Evolutionary conservation across 1,140 invertebrate genomes (phyloP).

Genomic region (Chelonus insularis): DNA sequence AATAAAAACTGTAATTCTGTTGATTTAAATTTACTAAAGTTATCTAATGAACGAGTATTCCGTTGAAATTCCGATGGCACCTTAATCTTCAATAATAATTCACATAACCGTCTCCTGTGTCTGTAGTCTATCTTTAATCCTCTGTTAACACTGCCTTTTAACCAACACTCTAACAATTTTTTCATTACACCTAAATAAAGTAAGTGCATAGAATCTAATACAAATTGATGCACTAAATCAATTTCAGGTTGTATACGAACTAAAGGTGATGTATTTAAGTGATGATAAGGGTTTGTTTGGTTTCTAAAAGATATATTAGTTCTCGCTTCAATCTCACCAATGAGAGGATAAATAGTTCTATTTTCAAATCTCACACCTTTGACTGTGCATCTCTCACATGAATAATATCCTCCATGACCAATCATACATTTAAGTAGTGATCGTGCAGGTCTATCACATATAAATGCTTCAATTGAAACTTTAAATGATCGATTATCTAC

Average conservation of each 20-base stretch:
- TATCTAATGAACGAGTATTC: not conserved
- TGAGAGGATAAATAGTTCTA: slow-evolving; percentile 18
- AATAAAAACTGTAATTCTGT: slow-evolving; percentile 10
- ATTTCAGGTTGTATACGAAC: slow-evolving; percentile 22
- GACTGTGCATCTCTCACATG: slow-evolving; percentile 26
- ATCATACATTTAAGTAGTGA: slow-evolving; percentile 17
- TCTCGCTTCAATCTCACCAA: slow-evolving; percentile 5
- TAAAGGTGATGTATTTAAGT: slow-evolving; percentile 26
- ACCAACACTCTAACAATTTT: slow-evolving; percentile 18
- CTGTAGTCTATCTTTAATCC: slow-evolving; percentile 7
- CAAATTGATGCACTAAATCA: slow-evolving; percentile 26
- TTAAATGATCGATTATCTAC: slow-evolving; percentile 11
- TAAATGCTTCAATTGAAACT: slow-evolving; percentile 15
- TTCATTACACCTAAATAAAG: slow-evolving; percentile 20
- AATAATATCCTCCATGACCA: slow-evolving; percentile 24
- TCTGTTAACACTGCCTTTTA: not conserved
- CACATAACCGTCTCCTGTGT: too few species aligned
- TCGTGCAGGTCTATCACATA: slow-evolving; percentile 21
- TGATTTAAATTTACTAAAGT: slow-evolving; percentile 16
- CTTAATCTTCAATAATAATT: too few species aligned
- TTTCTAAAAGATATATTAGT: slow-evolving; percentile 29
- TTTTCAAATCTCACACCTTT: slow-evolving; percentile 9
- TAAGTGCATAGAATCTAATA: slow-evolving; percentile 28
- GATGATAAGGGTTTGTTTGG: slow-evolving; percentile 22
- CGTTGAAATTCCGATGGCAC: slow-evolving; percentile 14